These are phyloP conservation scores for Perca schrenkii DNA, from an alignment of 2,113 vertebrate genomes.

Conservation along the genomic window DNA sequence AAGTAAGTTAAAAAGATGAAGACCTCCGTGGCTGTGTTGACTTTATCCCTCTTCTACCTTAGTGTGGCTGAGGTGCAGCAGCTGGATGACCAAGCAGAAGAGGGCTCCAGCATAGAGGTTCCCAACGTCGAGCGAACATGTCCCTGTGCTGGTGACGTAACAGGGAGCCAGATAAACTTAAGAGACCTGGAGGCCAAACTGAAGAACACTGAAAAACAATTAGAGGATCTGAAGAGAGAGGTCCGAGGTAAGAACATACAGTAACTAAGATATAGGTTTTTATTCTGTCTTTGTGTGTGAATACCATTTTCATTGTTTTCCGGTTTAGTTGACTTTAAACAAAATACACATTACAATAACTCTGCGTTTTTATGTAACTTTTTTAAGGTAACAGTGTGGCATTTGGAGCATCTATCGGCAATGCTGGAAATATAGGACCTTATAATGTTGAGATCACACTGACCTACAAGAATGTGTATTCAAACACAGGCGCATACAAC, in stretches of 20 bases:
- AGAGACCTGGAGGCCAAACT: conserved; percentile 28
- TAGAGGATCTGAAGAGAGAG: conserved; percentile 1
- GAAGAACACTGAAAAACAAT: conserved; percentile 11
- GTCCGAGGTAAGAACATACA: conserved; percentile 20
- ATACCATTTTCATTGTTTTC: neutral
- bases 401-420: conserved; percentile 38
- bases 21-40: neutral
- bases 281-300: neutral
- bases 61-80: conserved; percentile 6
- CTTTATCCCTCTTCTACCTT: neutral
- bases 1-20: conserved; percentile 5
- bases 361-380: no score
- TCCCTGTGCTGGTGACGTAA: neutral
- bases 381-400: conserved; percentile 1
- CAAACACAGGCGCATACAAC: conserved; percentile 25
- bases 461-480: conserved; percentile 30
- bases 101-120: neutral
- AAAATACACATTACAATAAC: neutral
- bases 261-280: neutral
- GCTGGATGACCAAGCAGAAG: neutral
- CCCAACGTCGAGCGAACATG: accelerated
- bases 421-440: conserved; percentile 9
- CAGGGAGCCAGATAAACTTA: neutral
- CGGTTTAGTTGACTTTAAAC: neutral
- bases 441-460: conserved; percentile 36